phyloP scores from a whole-genome alignment of 2,113 vertebrate genomes.

The Podarcis muralis region DNA sequence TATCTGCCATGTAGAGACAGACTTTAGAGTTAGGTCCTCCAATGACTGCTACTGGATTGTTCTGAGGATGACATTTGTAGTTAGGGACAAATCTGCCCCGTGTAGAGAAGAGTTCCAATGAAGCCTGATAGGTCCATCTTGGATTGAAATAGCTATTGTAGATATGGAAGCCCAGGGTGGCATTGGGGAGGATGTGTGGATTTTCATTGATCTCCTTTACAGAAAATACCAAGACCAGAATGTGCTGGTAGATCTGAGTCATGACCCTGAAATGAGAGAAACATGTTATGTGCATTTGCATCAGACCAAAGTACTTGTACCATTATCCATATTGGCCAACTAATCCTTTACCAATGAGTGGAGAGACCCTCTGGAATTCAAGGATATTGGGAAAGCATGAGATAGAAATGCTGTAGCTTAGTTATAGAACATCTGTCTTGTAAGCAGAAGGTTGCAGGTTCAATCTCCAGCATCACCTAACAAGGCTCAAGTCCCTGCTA shows the following conservation, averaged over 20 bases:
- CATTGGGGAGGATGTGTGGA: not conserved
- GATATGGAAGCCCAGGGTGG: conserved; percentile 9
- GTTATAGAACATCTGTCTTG: no score
- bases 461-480: no score
- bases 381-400: no score
- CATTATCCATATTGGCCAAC: no score
- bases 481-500: no score
- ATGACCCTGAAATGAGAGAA: not conserved
- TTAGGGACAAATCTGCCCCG: not conserved
- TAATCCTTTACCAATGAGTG: no score
- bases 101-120: conserved; percentile 10
- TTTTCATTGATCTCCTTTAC: conserved; percentile 15
- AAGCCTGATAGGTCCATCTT: not conserved
- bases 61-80: not conserved
- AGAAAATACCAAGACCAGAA: conserved; percentile 22
- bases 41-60: not conserved
- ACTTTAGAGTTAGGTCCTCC: not conserved
- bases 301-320: no score
- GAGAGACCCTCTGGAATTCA: no score
- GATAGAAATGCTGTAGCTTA: no score
- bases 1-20: not conserved
- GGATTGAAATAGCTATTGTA: not conserved
- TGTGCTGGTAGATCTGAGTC: conserved; percentile 12
- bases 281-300: not conserved
- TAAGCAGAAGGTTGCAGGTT: no score